Evolutionary conservation across 2,888 invertebrate genomes (phyloP).

Genomic region (Thecophora atra): DNA sequence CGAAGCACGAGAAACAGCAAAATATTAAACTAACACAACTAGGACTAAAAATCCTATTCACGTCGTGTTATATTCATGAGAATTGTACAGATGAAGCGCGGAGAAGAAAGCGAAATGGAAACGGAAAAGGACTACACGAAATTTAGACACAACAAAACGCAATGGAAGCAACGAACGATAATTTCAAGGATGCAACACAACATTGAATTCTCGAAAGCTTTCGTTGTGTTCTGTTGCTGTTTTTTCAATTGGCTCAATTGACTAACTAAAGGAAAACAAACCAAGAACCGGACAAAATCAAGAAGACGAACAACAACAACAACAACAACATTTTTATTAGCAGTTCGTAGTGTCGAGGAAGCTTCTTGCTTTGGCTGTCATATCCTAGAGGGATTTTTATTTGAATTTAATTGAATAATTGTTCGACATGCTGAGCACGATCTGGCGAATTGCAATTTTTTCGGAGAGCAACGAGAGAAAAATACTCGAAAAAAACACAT

Average conservation of each 20-base stretch:
- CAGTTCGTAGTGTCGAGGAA: slow-evolving; percentile 13
- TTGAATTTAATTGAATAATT: slow-evolving; percentile 66
- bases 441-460: slow-evolving; percentile 35
- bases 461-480: slow-evolving; percentile 4
- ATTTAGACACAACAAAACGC: slow-evolving; percentile 13
- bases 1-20: too few relatives aligned
- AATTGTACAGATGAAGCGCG: not conserved
- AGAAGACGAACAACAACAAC: not conserved
- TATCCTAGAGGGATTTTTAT: slow-evolving; percentile 56
- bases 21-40: slow-evolving; percentile 20
- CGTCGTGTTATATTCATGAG: slow-evolving; percentile 35
- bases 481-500: slow-evolving; percentile 7
- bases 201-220: slow-evolving; percentile 26
- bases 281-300: slow-evolving; percentile 11
- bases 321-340: slow-evolving; percentile 17
- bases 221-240: slow-evolving; percentile 12
- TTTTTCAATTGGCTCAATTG: slow-evolving; percentile 20
- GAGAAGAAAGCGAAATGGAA: not conserved
- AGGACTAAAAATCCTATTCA: not conserved
- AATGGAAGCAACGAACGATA: slow-evolving; percentile 32
- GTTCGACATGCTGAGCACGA: slow-evolving; percentile 61
- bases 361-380: slow-evolving; percentile 31
- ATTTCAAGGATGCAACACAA: slow-evolving; percentile 33
- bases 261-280: not conserved
- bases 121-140: not conserved